Evolutionary conservation across 2,888 invertebrate species (phyloP), one percentile per base, ranked within the genome.

Genomic region (Polymixis lichenea): DNA sequence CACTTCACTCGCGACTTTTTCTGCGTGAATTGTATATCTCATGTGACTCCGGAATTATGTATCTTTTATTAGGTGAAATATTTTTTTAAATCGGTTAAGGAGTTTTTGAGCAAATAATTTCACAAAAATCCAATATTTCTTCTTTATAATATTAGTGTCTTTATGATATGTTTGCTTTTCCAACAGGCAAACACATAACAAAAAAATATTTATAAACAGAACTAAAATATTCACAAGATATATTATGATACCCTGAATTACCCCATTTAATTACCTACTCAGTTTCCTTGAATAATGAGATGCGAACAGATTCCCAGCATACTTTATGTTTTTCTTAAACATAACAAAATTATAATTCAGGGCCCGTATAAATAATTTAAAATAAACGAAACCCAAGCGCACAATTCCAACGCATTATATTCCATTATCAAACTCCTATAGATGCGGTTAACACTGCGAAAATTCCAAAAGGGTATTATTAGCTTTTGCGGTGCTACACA

Each of bases 391-490:
- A 85, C 69, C 75, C 51, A 72, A 81, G 70, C 60, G 71, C 61
- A 77, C 67, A 77, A 88, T 82, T 25, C 61, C 6, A 73, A 73
- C 69, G 49, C 58, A 67, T 56, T 67, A 73, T 64, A 70, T 78
- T 64, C 51, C 70, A 78, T 70, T 22, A 73, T 55, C 58, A 58
- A 67, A 74, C 17, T 74, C 91, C 86, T 88, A 17, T 32, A 89
- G 87, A 90, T 87, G 89, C 89, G 88, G 87, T 75, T 82, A 86
- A 82, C 22, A 43, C 25, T 28, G 86, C 88, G 89, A 90, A 91
- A 92, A 91, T 92, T 93, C 86, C 89, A 85, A 86, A 89, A 90
- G 91, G 90, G 93, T 92, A 93, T 94, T 93, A 93, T 94, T 93
- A 92, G 90, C 90, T 92, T 93, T 93, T 91, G 76, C 60, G 92